Evolutionary conservation across 2,888 invertebrate species (phyloP), one percentile per base, ranked within the genome.

Genomic region (Volucella inanis): DNA sequence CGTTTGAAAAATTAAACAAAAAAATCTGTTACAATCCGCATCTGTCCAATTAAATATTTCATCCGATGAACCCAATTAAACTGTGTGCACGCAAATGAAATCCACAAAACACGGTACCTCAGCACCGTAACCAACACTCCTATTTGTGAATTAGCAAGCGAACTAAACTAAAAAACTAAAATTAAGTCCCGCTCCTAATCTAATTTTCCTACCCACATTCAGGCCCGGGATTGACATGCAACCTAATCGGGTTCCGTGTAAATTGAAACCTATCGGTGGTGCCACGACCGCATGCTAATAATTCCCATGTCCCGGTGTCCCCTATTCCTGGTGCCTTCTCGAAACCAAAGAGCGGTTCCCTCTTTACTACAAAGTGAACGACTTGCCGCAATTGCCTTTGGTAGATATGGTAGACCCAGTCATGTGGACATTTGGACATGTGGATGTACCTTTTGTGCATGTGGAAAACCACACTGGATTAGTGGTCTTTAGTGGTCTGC

Each of bases 51-150:
- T 70, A 57, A 64, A 31, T 31, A 57, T 62, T 39, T 57, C 18
- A 76, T 65, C 57, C 64, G 52, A 76, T 76, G 70, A 71, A 81
- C 64, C 64, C 75, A 81, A 68, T 59, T 70, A 45, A 76, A 50
- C 54, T 11, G 39, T 18, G 14, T 67, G 54, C 67, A 65, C 39
- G 65, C 43, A 50, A 68, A 67, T 49, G 61, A 45, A 65, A 65
- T 62, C 50, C 68, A 15, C 67, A 65, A 18, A 65, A 74, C 45
- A 75, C 31, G 6, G 6, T 31, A 45, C 11, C 45, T 0, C 45
- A 45, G 6, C n/a, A 22, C 22, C 4, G 22, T 22, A 1, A 22
- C 31, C 31, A 31, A 31, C 31, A 31, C 31, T 31, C 31, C 31
- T 6, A 31, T 4, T 6, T 31, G 31, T 31, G 31, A 31, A 31